Evolutionary conservation across 1,140 invertebrate genomes (phyloP), one percentile per base, ranked within the genome.

Genomic region (Drosophila takahashii): DNA sequence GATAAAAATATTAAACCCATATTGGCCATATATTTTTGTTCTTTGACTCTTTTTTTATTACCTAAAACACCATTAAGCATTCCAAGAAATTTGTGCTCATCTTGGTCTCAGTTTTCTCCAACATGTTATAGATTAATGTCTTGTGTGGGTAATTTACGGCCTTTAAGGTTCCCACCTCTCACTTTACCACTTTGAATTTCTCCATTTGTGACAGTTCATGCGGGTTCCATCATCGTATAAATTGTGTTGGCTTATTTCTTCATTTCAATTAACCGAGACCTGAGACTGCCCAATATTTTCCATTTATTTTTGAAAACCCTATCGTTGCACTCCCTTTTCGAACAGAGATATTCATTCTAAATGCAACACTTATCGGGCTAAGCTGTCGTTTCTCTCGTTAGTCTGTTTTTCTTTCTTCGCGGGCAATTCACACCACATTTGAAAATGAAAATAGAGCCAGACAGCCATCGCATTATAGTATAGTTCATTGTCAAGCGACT

Each of bases 401-500:
- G 61, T 64, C 39, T 39, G 34, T 39, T 50, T 62, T 48, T 29
- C 42, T 51, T 34, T 50, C 27, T 67, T 41, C 64, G 27, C 45
- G 26, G 45, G 45, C 64, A 65, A 32, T 67, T 67, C 39, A 66
- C 65, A 69, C 47, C 39, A 66, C 36, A 54, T 54, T 29, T 50
- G 27, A 44, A 62, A 54, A 54, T 36, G 22, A 62, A 50, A 54
- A 62, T 62, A 44, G 32, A 32, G 61, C 61, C 64, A 67, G 48
- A 47, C 50, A 44, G 13, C 34, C 45, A 18, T 13, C 58, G 44
- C 29, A 53, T 66, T 69, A 50, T 53, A 66, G 65, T 52, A 66
- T 66, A 70, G 62, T 69, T 69, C 62, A 70, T 70, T 70, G 62
- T 70, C 66, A 70, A 70, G 64, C 64, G 44, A 54, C 45, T 65